Base-by-base conservation (phyloP, 2,888 invertebrate genomes). In the Cerceris ruficornis region DNA sequence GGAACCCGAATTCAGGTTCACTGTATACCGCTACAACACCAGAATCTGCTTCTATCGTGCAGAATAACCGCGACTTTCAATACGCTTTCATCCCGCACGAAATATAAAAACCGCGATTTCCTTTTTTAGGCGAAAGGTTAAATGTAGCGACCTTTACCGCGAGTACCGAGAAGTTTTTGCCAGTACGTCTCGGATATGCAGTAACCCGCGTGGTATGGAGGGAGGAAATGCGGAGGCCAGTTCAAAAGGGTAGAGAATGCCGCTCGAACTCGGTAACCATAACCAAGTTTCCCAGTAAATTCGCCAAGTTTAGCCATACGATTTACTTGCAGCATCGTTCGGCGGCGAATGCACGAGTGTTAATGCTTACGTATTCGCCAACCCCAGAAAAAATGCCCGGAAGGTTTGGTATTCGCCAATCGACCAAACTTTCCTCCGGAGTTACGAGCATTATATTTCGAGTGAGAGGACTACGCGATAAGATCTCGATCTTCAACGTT, bases 251-350 rank as follows among this genome's bases (percentile, higher is more conserved):
- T 64, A 58, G 72, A 49, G 71, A 72, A 73, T 60, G 70, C 55
- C 58, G 61, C 61, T 43, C 42, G 61, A 60, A 79, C 82, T 82
- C 78, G 79, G 84, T 82, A 85, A 88, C 81, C 80, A 77, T 83
- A 80, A 81, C 81, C 81, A 88, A 88, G 88, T 88, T 88, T 86
- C 72, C 80, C 83, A 84, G 84, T 88, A 88, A 88, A 88, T 88
- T 86, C 80, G 73, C 68, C 77, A 85, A 88, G 84, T 88, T 83
- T 81, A 81, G 78, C 81, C 72, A 68, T 79, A 70, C 83, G 81
- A 86, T 88, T 85, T 85, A 83, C 75, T 75, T 77, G 71, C 55
- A 61, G 64, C 54, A 65, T 78, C 66, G 64, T 43, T 59, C 61
- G 68, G 61, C 39, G 39, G 69, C 28, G 28, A 28, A 41, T 71